Evolutionary conservation across 2,797 vertebrate species (phyloP).

Genomic region (Mormyrops boulengeri): DNA sequence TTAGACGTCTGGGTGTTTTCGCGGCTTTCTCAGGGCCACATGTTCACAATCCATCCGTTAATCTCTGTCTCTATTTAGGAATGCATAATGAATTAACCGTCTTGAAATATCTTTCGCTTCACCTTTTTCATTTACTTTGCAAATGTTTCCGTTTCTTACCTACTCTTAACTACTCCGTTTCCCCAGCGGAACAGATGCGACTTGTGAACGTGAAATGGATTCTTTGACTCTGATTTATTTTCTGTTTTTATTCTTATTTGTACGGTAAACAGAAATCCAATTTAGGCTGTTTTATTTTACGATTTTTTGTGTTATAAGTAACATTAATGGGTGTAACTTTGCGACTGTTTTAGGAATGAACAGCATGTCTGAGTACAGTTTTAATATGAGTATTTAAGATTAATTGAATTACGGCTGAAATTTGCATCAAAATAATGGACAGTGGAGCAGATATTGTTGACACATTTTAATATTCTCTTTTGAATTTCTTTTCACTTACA

Average conservation of each 20-base stretch:
- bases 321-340: neutral
- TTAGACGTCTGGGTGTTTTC: constrained; percentile 38
- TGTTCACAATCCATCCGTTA: constrained; percentile 43
- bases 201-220: constrained; percentile 3
- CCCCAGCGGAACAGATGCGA: neutral
- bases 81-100: constrained; percentile 53
- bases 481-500: neutral
- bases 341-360: neutral
- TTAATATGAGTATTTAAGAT: neutral
- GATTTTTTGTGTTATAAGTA: neutral
- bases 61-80: constrained; percentile 50
- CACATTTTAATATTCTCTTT: neutral
- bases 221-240: constrained; percentile 8
- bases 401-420: neutral
- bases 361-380: neutral
- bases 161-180: neutral
- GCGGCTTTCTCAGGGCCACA: constrained; percentile 43
- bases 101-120: constrained; percentile 48
- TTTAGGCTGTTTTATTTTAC: neutral
- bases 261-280: neutral
- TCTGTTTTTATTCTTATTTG: neutral
- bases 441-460: neutral
- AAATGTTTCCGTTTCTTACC: neutral
- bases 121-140: constrained; percentile 18
- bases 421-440: neutral